phyloP scores from a whole-genome alignment of 2,113 vertebrate species.

The Cyanocitta stelleri region DNA sequence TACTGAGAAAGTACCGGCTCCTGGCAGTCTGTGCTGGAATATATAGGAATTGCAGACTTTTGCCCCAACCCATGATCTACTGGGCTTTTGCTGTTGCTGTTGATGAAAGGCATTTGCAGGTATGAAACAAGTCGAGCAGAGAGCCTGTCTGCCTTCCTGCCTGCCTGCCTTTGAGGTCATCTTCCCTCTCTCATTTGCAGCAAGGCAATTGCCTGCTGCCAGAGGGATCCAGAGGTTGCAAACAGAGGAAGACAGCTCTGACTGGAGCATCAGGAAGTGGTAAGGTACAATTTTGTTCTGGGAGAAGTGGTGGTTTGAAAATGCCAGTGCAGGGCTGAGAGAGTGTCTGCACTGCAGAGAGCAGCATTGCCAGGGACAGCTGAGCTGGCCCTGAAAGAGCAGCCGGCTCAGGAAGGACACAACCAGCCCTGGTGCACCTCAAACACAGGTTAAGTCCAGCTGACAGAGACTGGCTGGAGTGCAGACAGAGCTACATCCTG shows the following conservation, averaged over 20 bases:
- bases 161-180: not conserved
- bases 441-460: not conserved
- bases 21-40: not conserved
- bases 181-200: not conserved
- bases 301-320: not conserved
- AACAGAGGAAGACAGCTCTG: not conserved
- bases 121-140: not conserved
- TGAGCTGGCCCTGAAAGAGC: rapidly evolving
- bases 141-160: not conserved
- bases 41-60: not conserved
- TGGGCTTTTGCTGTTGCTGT: not conserved
- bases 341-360: not conserved
- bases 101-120: not conserved
- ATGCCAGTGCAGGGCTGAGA: not conserved
- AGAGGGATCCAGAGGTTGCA: not conserved
- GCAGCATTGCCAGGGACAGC: not conserved
- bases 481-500: not conserved
- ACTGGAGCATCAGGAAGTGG: not conserved
- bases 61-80: not conserved
- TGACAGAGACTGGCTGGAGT: not conserved
- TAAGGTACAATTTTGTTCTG: not conserved
- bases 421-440: not conserved
- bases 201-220: not conserved
- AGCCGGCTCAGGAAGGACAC: rapidly evolving
- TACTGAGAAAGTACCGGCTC: not conserved